A percentile compares a stretch with the other conserved stretches of the same genome.
Evolutionary conservation across 2,888 invertebrate species (phyloP).

Genomic region (Mythimna ferrago): DNA sequence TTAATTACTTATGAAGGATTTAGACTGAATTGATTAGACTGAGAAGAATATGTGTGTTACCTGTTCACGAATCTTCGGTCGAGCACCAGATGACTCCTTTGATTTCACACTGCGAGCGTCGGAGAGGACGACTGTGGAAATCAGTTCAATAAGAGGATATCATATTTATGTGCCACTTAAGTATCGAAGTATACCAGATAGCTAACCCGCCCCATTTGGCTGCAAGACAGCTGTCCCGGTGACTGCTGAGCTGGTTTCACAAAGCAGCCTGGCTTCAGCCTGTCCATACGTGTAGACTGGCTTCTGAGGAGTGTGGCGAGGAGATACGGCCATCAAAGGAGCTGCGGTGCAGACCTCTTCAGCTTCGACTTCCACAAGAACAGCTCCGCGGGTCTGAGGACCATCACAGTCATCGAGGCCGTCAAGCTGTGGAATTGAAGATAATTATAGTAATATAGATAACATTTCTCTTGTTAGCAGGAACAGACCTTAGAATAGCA

Average conservation of each 20-base stretch:
- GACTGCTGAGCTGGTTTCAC: conserved; percentile 85
- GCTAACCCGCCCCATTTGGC: conserved; percentile 81
- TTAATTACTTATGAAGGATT: conserved; percentile 57
- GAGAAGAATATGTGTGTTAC: conserved; percentile 70
- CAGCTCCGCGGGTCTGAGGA: conserved; percentile 92
- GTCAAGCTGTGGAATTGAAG: conserved; percentile 70
- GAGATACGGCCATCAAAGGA: conserved; percentile 92
- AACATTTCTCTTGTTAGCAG: neutral
- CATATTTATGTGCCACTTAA: neutral
- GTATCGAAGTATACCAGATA: neutral
- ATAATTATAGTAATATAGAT: neutral
- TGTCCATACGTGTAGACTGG: conserved; percentile 93
- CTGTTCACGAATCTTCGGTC: conserved; percentile 81
- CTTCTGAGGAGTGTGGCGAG: conserved; percentile 92
- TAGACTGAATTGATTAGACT: conserved; percentile 29
- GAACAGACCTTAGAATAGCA: too few species aligned
- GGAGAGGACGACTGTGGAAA: conserved; percentile 75
- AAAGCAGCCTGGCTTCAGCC: conserved; percentile 89
- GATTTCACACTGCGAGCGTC: conserved; percentile 75
- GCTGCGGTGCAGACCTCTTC: conserved; percentile 95
- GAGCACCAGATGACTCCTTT: conserved; percentile 73
- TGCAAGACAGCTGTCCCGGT: conserved; percentile 87
- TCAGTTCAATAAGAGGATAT: conserved; percentile 11
- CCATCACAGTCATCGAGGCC: conserved; percentile 81
- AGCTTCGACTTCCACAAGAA: conserved; percentile 95